phyloP scores from a whole-genome alignment of 2,888 invertebrate species.

The Timema podura region DNA sequence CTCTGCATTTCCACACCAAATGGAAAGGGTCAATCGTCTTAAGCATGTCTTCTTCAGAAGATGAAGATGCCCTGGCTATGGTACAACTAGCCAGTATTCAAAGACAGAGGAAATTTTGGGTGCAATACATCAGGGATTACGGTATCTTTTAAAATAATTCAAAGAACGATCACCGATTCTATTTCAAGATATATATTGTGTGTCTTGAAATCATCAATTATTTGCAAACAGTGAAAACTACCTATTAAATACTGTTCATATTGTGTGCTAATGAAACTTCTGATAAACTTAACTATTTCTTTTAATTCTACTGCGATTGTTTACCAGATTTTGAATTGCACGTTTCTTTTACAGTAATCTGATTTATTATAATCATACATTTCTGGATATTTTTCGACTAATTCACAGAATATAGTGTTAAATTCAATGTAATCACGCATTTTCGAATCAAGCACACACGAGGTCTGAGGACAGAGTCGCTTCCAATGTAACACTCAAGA shows the following conservation, averaged over 20 bases:
- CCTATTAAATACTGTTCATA: no score
- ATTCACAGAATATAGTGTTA: no score
- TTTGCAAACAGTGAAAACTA: background rate
- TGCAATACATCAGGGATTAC: background rate
- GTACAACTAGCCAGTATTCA: background rate
- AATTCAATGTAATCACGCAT: no score
- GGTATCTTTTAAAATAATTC: slow-evolving; percentile 17
- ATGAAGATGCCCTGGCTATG: background rate
- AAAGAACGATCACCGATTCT: slow-evolving; percentile 10
- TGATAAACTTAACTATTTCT: background rate
- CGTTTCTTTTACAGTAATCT: no score
- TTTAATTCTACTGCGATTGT: background rate
- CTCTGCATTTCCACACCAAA: no score
- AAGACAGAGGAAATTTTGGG: background rate
- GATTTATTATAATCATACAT: no score
- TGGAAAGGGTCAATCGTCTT: no score
- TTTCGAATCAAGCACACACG: no score
- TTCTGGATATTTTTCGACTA: no score
- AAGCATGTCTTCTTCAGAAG: background rate
- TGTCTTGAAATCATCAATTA: background rate
- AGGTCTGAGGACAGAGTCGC: no score
- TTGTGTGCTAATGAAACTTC: background rate
- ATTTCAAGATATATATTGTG: slow-evolving; percentile 11
- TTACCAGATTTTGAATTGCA: no score
- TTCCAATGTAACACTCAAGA: no score